Percentiles rank a stretch among this genome's conserved stretches.
Conservation (phyloP, 2,888 invertebrate genomes). For the Dolichopus griseipennis region DNA sequence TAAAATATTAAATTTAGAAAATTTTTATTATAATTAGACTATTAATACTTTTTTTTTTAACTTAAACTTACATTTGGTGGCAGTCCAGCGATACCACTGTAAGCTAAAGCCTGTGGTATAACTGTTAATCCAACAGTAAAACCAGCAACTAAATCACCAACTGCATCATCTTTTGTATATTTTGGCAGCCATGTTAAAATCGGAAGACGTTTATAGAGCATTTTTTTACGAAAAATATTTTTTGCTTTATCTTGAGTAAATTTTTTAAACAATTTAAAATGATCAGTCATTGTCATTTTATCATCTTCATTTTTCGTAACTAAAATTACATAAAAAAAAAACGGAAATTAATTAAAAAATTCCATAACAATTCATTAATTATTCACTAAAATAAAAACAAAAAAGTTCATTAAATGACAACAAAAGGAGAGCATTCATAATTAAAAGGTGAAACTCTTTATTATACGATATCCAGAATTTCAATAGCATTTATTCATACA, state of each 20-base stretch:
- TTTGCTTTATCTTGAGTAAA: constrained; percentile 41
- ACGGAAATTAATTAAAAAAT: too few relatives aligned
- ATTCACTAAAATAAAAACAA: not conserved
- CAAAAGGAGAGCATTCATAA: too few relatives aligned
- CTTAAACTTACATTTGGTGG: constrained; percentile 58
- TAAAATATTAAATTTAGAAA: too few relatives aligned
- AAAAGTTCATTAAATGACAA: too few relatives aligned
- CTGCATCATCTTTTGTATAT: constrained; percentile 61
- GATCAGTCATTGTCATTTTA: constrained; percentile 29
- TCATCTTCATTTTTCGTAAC: constrained; percentile 46
- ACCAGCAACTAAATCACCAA: constrained; percentile 85
- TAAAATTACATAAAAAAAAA: constrained; percentile 18
- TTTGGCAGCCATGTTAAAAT: constrained; percentile 69
- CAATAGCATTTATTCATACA: too few relatives aligned
- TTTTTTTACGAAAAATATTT: constrained; percentile 57
- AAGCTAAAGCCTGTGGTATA: constrained; percentile 74
- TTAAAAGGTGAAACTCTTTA: too few relatives aligned
- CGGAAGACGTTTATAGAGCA: constrained; percentile 65
- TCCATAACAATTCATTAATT: too few relatives aligned
- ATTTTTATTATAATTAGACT: too few relatives aligned
- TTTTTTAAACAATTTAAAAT: constrained; percentile 28
- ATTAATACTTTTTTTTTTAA: too few relatives aligned
- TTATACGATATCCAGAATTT: too few relatives aligned
- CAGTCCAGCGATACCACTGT: constrained; percentile 69
- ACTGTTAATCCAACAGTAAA: constrained; percentile 67